Base-by-base conservation (phyloP, 2,888 invertebrate species). In the Stictocephala bisonia region DNA sequence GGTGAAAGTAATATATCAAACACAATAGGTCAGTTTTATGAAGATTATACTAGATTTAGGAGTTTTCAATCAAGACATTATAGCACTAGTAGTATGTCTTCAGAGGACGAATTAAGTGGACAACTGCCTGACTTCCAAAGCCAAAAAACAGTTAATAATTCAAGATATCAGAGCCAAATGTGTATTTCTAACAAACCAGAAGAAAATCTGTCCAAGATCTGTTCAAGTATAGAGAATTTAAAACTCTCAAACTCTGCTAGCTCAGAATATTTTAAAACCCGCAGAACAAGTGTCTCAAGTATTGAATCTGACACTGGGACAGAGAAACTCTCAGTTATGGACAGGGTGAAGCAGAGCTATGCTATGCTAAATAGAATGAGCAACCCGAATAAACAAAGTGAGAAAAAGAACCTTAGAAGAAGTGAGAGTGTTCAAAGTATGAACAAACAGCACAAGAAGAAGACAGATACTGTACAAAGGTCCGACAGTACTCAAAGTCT, bases 331-430 rank as follows among this genome's bases (percentile, higher is more conserved):
- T 35, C 60, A 4, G 40, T 60, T 6, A 35, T 35, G 60, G 40
- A 60, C n/a, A 60, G 40, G 11, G 60, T 60, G n/a, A 60, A 60
- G 22, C 60, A 60, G 40, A 35, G 35, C 13, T 60, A 60, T 35
- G 35, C 2, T 15, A 60, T 60, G 60, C 13, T 60, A 11, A 20
- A 18, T 7, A 18, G 31, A 29, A 56, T 29, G 6, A 29, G 3
- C 18, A n/a, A 56, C 24, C 51, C 24, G 2, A 27, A 20, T 13
- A 18, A 27, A 24, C 15, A 18, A 27, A 56, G 31, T 15, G 31
- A 56, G 31, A 29, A 35, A 6, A 35, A 50, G 4, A 9, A 50
- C 26, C 11, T 24, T 51, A 51, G 18, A 26, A 56, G 6, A 15
- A 6, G 18, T 56, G 29, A 29, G 6, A 56, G 56, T 13, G 31